These are phyloP conservation scores for Coranthus polyacanthus DNA, from an alignment of 2,797 vertebrate species.

Conservation along the genomic window DNA sequence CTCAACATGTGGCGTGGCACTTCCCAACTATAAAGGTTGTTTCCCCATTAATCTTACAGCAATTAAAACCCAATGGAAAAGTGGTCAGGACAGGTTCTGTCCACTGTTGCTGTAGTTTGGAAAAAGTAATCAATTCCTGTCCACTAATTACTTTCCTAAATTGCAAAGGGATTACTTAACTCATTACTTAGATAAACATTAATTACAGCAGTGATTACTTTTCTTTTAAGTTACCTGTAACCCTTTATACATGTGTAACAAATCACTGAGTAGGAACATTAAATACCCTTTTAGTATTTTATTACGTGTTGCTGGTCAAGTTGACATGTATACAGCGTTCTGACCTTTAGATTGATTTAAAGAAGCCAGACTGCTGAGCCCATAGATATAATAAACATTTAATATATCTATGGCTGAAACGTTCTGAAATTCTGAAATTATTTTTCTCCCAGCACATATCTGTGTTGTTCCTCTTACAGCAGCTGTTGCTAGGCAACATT, in stretches of 20 bases:
- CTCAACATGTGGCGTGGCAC: constrained; percentile 24
- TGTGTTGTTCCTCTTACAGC: constrained; percentile 54
- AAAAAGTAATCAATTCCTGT: constrained; percentile 49
- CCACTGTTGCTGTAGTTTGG: constrained; percentile 26
- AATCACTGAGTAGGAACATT: constrained; percentile 8
- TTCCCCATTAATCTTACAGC: constrained; percentile 34
- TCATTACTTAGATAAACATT: constrained; percentile 34
- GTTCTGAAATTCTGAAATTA: constrained; percentile 37
- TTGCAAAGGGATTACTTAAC: constrained; percentile 39
- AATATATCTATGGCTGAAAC: no score
- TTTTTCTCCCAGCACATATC: constrained; percentile 8
- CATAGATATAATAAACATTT: no score
- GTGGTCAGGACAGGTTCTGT: constrained; percentile 26
- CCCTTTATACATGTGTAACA: neutral
- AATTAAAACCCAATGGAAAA: constrained; percentile 36
- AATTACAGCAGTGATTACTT: constrained; percentile 35
- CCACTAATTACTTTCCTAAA: constrained; percentile 57
- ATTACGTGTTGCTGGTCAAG: neutral
- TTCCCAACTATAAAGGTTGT: constrained; percentile 33
- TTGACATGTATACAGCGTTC: constrained; percentile 25
- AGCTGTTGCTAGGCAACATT: constrained; percentile 70
- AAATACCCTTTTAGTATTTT: constrained; percentile 2
- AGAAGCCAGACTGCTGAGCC: constrained; percentile 21
- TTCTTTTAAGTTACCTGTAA: constrained; percentile 25
- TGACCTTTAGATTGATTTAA: constrained; percentile 19